Evolutionary conservation across 2,888 invertebrate genomes (phyloP).

Genomic region (Aphrophora alni): DNA sequence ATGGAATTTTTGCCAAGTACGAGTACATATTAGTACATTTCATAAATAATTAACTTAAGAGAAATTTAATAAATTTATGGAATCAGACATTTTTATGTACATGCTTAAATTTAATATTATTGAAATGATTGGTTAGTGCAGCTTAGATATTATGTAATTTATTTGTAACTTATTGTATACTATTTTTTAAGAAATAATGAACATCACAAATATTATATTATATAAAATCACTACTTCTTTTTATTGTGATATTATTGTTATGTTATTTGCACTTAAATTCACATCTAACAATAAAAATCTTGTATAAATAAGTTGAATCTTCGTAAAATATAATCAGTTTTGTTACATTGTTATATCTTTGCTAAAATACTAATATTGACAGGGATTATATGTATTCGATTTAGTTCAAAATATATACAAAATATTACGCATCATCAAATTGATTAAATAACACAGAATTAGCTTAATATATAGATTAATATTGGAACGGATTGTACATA

Average conservation of each 20-base stretch:
- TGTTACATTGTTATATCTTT: not conserved
- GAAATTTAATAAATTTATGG: too few species aligned
- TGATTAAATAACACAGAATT: not conserved
- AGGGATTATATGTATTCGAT: not conserved
- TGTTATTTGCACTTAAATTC: not conserved
- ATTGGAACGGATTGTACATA: not conserved
- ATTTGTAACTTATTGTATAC: not conserved
- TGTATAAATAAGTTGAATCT: not conserved
- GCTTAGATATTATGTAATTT: not conserved
- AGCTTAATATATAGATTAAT: not conserved
- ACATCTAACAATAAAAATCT: not conserved
- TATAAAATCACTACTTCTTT: not conserved
- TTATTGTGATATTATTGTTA: not conserved
- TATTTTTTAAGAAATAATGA: not conserved
- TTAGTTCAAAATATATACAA: not conserved
- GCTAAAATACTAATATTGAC: not conserved
- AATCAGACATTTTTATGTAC: too few species aligned
- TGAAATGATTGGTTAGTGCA: not conserved
- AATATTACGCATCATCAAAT: not conserved
- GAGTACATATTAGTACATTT: too few species aligned
- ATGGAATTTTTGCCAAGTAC: too few species aligned
- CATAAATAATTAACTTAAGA: too few species aligned
- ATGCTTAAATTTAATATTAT: not conserved
- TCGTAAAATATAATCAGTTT: not conserved
- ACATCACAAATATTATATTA: slow-evolving; percentile 3